Base-by-base conservation (phyloP, 2,113 vertebrate species). In the Salminus brasiliensis region DNA sequence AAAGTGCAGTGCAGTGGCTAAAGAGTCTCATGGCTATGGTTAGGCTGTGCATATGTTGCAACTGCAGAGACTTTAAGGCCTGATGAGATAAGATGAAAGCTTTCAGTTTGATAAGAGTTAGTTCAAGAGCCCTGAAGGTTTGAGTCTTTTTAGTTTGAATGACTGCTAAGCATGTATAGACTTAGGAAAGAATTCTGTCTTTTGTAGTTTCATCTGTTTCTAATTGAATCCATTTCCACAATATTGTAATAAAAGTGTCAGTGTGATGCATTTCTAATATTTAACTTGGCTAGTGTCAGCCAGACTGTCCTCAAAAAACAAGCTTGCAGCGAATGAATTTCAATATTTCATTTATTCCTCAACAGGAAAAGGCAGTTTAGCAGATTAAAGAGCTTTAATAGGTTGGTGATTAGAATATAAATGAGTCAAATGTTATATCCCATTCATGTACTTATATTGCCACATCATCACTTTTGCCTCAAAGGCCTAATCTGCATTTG, bases 371-470 rank as follows among this genome's bases (percentile, higher is more conserved):
- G 27, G 18, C n/a, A n/a, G 47, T 68, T 78, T 57, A 21, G 45
- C 27, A 68, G 43, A 68, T 73, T 21, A 52, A 67, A 78, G 68
- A n/a, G 29, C 59, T 82, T 74, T 66, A 43, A 49, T 62, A 49
- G 3, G 21, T 43, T 13, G 52, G 32, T 27, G 67, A 82, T 55
- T 49, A 73, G 69, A 76, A 71, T 25, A 65, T 77, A 76, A 32
- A 18, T 57, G 23, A 52, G 15, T 25, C 16, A 77, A 67, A 66
- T 77, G 43, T 78, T 43, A 53, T 79, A 45, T 53, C 43, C 71
- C 47, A 63, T 63, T 49, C 36, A 71, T 25, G n/a, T 81, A 65
- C 79, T 63, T 81, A 45, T 72, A 53, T 57, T 76, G 76, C 57
- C 47, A 71, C 36, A 57, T 72, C 68, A 80, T 45, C 60, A 73